Conservation (phyloP, 2,113 vertebrate genomes). For the Callaeas wilsoni region DNA sequence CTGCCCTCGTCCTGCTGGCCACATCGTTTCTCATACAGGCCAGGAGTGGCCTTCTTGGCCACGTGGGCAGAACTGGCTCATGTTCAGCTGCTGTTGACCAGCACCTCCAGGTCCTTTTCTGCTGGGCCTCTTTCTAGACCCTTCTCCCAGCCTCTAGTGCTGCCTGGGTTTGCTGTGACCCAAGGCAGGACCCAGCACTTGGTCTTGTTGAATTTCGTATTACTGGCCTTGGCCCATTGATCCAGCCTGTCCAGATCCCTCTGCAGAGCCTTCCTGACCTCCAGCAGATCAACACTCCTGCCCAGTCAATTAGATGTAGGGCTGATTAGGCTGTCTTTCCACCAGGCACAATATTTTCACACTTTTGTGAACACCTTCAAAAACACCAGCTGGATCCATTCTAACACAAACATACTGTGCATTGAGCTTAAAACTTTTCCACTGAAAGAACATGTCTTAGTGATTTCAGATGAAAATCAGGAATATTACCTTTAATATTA, state of each 20-base stretch:
- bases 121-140: background rate
- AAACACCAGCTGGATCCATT: background rate
- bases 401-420: background rate
- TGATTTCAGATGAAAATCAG: background rate
- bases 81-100: background rate
- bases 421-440: background rate
- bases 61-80: background rate
- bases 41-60: background rate
- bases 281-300: background rate
- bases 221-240: rapidly evolving
- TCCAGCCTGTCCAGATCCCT: background rate
- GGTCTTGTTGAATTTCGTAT: background rate
- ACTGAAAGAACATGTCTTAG: background rate
- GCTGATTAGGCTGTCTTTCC: background rate
- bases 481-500: background rate
- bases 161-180: background rate
- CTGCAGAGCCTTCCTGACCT: background rate
- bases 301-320: background rate
- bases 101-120: background rate
- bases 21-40: rapidly evolving
- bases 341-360: background rate
- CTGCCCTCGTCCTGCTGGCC: background rate
- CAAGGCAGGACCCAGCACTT: background rate
- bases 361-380: background rate
- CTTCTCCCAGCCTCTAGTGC: background rate